Base-by-base conservation (phyloP, 2,113 vertebrate species). In the Phylloscopus trochilus region DNA sequence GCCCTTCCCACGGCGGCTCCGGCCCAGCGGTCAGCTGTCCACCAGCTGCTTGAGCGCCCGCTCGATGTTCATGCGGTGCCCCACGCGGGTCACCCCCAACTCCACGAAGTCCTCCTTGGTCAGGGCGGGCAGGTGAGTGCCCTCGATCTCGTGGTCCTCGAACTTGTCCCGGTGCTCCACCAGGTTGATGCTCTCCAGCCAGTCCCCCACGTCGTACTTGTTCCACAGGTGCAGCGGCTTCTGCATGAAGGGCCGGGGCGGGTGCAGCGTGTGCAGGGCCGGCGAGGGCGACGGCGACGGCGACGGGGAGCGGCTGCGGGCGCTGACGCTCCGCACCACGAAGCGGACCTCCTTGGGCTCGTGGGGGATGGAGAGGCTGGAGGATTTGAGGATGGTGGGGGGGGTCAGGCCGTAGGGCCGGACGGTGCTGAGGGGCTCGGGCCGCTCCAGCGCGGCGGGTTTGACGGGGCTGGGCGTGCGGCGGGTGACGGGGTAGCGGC, bases 1-100 rank as follows among this genome's bases (percentile, higher is more conserved):
- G 33, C 47, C 47, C 55, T 37, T 21, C 60, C 77, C 52, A 4
- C 62, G 82, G n/a, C n/a, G n/a, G n/a, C n/a, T n/a, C n/a, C n/a
- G n/a, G 70, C 92, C 97, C 49, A 5, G 97, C 97, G 98, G 99
- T 99, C 99, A 99, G 98, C 99, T 99, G 98, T 99, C 99, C 41
- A 99, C 98, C 98, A 99, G 98, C 98, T 98, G 98, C 92, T 99
- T 98, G 69, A 99, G 98, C 59, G 99, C 99, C 62, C 99, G 98
- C 96, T 99, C 99, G 81, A 99, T 99, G 98, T 99, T 99, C 99
- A 99, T 99, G 66, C 99, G 99, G 97, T 99, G 99, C 94, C 99
- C 99, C 4, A 99, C 99, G 27, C 99, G 98, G 15, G 99, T 99
- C 96, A 99, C 99, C 83, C 99, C 99, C 98, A 99, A 96, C 98